These are phyloP conservation scores for Notolepis coatsorum DNA, from an alignment of 2,797 vertebrate genomes.

Conservation along the genomic window DNA sequence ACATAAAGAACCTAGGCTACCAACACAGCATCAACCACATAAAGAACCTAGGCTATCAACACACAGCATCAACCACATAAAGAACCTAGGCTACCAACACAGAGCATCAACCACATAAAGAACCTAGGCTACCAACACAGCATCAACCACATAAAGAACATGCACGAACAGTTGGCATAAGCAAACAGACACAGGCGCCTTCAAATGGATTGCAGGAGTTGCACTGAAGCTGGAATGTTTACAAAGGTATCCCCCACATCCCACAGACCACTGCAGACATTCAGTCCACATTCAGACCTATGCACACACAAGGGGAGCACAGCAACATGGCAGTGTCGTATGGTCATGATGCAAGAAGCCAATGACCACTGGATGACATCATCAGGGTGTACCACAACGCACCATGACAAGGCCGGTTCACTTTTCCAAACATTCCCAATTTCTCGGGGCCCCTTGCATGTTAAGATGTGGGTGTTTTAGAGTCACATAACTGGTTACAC, in stretches of 20 bases:
- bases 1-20: too few species aligned
- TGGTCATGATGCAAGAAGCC: constrained; percentile 42
- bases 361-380: constrained; percentile 51
- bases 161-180: constrained; percentile 6
- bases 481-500: constrained; percentile 3
- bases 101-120: too few species aligned
- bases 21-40: too few species aligned
- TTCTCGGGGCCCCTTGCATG: constrained; percentile 5
- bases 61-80: neutral
- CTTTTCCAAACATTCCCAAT: constrained; percentile 17
- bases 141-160: neutral
- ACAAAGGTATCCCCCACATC: constrained; percentile 39
- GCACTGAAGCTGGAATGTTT: constrained; percentile 56
- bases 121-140: neutral
- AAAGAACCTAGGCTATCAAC: too few species aligned
- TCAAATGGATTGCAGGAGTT: constrained; percentile 52
- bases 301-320: constrained; percentile 24
- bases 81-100: neutral
- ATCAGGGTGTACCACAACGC: constrained; percentile 42
- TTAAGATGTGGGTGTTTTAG: neutral
- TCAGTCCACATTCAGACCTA: constrained; percentile 34
- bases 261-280: constrained; percentile 58
- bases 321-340: constrained; percentile 32
- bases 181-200: constrained; percentile 37
- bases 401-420: constrained; percentile 8